A percentile compares a stretch with the other conserved stretches of the same genome.
Evolutionary conservation across 2,888 invertebrate species (phyloP).

Genomic region (Hemicrepidius hirtus): DNA sequence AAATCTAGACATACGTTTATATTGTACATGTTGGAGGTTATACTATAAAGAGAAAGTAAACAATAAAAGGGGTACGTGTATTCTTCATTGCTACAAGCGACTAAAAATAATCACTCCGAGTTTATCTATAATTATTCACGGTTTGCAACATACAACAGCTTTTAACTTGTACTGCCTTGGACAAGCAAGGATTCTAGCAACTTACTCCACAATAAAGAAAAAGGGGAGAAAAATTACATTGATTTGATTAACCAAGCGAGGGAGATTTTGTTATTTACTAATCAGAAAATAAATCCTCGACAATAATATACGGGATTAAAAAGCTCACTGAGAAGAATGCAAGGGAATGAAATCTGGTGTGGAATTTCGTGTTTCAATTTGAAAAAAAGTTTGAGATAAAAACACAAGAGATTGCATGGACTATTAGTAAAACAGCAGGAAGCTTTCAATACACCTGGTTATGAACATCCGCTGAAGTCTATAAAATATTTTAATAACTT

Average conservation of each 20-base stretch:
- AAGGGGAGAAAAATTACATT: not conserved
- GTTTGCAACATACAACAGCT: constrained; percentile 3
- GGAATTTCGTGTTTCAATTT: too few species aligned
- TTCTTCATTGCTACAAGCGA: too few species aligned
- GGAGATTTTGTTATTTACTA: not conserved
- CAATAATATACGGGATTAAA: not conserved
- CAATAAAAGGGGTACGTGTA: too few species aligned
- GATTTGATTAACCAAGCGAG: constrained; percentile 1
- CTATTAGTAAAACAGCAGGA: not conserved
- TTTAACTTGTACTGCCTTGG: not conserved
- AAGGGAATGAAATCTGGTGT: not conserved
- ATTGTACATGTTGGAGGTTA: too few species aligned
- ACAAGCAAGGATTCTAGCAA: not conserved
- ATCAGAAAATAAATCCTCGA: not conserved
- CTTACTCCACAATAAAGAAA: not conserved
- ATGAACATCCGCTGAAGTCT: constrained; percentile 9
- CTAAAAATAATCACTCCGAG: too few species aligned
- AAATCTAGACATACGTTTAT: too few species aligned
- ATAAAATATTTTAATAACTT: not conserved
- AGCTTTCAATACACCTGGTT: constrained; percentile 7
- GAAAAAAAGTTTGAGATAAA: too few species aligned
- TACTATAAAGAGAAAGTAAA: too few species aligned
- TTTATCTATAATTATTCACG: constrained; percentile 12
- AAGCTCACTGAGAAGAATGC: not conserved
- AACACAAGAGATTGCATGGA: not conserved